Conservation (phyloP, 2,888 invertebrate species). For the Eremobia ochroleuca region DNA sequence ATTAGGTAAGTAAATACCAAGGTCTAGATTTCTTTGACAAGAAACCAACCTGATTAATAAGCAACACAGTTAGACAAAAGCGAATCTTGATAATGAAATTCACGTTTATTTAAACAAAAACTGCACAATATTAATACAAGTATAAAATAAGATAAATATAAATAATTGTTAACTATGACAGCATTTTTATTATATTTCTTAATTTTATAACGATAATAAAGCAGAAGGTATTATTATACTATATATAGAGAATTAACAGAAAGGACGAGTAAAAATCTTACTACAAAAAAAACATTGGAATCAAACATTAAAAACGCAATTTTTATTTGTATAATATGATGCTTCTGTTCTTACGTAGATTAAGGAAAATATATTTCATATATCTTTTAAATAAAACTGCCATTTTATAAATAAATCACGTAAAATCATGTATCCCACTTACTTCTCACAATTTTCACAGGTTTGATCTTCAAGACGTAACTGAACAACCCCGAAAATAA, state of each 20-base stretch:
- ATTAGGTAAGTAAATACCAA: too few relatives aligned
- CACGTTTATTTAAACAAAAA: background rate
- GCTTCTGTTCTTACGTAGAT: background rate
- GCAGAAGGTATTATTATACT: background rate
- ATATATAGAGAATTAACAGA: too few relatives aligned
- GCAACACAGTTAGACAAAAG: background rate
- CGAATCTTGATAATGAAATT: background rate
- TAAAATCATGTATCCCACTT: constrained; percentile 42
- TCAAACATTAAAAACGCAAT: background rate
- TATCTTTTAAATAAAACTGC: background rate
- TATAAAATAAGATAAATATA: background rate
- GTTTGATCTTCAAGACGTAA: constrained; percentile 63
- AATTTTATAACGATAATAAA: background rate
- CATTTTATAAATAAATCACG: background rate
- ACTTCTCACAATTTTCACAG: constrained; percentile 56
- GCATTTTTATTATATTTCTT: background rate
- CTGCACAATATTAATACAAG: background rate
- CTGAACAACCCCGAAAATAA: constrained; percentile 64
- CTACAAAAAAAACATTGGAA: background rate
- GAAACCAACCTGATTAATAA: background rate
- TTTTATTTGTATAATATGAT: background rate
- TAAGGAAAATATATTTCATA: background rate
- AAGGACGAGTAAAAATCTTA: background rate
- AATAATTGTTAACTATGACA: background rate
- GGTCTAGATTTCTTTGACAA: background rate